Percentiles rank a stretch among this genome's conserved stretches.
These are phyloP conservation scores for Exocentrus adspersus DNA, from an alignment of 2,888 invertebrate genomes.

Conservation along the genomic window DNA sequence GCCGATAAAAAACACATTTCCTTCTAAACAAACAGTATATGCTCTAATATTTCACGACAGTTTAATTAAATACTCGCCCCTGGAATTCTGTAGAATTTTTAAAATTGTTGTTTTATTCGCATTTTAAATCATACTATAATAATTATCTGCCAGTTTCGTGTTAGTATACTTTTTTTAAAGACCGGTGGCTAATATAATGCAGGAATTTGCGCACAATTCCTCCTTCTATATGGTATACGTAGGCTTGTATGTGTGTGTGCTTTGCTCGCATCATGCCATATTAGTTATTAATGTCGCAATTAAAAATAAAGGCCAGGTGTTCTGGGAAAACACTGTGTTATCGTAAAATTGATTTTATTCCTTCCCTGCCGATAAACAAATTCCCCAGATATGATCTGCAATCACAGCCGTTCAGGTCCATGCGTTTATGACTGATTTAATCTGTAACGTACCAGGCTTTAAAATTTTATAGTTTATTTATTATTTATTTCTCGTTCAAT, in stretches of 20 bases:
- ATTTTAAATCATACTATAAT: too few species aligned
- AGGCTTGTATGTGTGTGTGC: too few species aligned
- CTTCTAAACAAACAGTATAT: too few species aligned
- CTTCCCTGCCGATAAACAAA: conserved; percentile 56
- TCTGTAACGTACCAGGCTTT: conserved; percentile 59
- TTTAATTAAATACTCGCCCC: too few species aligned
- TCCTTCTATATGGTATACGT: too few species aligned
- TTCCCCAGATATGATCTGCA: conserved; percentile 59
- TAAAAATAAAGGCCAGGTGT: conserved; percentile 60
- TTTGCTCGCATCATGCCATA: conserved; percentile 41
- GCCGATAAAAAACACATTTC: too few species aligned
- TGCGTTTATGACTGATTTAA: conserved; percentile 59
- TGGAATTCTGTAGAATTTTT: too few species aligned
- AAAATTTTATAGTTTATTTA: conserved; percentile 59
- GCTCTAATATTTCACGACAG: too few species aligned
- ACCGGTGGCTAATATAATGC: neutral
- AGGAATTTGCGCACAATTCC: neutral
- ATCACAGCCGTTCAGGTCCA: conserved; percentile 53
- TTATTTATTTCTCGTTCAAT: conserved; percentile 51
- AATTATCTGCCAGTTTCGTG: too few species aligned
- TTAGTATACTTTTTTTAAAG: too few species aligned
- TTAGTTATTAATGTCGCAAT: conserved; percentile 56
- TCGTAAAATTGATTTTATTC: conserved; percentile 60
- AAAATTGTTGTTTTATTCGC: too few species aligned
- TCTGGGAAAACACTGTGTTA: conserved; percentile 55